Evolutionary conservation across 2,888 invertebrate genomes (phyloP), one percentile per base, ranked within the genome.

Genomic region (Craniophora ligustri): DNA sequence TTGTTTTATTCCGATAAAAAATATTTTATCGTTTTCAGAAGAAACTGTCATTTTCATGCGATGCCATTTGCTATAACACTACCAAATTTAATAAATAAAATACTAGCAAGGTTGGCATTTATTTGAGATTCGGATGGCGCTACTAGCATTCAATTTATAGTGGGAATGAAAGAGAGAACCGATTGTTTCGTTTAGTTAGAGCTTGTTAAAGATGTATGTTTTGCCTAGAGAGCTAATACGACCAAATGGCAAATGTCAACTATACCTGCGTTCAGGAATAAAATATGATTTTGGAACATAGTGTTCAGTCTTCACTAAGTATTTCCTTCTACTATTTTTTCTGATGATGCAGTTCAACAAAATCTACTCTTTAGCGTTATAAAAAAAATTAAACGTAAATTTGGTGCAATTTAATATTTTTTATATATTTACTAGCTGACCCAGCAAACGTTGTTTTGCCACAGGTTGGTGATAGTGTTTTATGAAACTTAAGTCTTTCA

Each of bases 11-110:
- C 51, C 38, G 21, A 16, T 63, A 60, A 31, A 66, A 66, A 54
- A 67, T 61, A 63, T 67, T 71, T 65, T 57, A 53, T 69, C 65
- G 64, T 69, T 67, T 56, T 62, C 60, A 63, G 69, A 69, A 73
- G 71, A 60, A 79, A 72, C 80, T 86, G 85, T 85, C 85, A 86
- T 71, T 66, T 78, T 77, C 75, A 75, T 60, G 75, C 79, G 82
- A 82, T 86, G 84, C 85, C 85, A 86, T 87, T 86, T 85, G 83
- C 78, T 76, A 77, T 75, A 64, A 66, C n/a, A 34, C 59, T 39
- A 38, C 36, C 32, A 70, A 71, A 57, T 66, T 16, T 13, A 50
- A 48, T 31, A 30, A 11, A 7, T 40, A 34, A 32, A 46, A 39
- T 31, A 30, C n/a, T 47, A 32, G 16, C 19, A 46, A 54, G n/a